A percentile compares a stretch with the other conserved stretches of the same genome.
phyloP scores from a whole-genome alignment of 2,797 vertebrate genomes.

The Nyctalus aviator region DNA sequence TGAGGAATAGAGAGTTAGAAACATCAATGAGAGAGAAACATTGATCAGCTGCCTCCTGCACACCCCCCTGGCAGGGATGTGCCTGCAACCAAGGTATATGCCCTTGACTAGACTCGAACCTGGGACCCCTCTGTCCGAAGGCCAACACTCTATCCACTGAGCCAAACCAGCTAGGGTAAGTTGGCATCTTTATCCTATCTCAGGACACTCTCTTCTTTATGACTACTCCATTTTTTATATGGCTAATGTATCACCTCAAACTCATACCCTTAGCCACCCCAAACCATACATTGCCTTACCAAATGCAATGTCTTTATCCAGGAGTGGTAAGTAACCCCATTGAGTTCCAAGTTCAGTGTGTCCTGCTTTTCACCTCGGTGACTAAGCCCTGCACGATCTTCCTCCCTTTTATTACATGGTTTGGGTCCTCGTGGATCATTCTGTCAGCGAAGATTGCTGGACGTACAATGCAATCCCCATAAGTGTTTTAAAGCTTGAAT shows the following conservation, averaged over 20 bases:
- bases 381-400: neutral
- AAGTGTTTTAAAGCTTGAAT: slow-evolving; percentile 68
- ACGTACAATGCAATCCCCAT: slow-evolving; percentile 40
- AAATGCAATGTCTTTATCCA: neutral
- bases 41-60: too few relatives aligned
- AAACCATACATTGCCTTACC: neutral
- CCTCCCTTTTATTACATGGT: slow-evolving; percentile 55
- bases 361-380: neutral
- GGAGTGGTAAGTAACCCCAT: neutral
- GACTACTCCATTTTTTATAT: neutral
- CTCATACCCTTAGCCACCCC: neutral
- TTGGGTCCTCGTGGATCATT: slow-evolving; percentile 58
- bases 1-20: too few relatives aligned
- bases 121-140: too few relatives aligned
- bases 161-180: neutral
- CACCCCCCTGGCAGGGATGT: too few relatives aligned
- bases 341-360: neutral
- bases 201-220: neutral
- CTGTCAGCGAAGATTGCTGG: slow-evolving; percentile 25
- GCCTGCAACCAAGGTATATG: too few relatives aligned
- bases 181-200: neutral
- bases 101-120: too few relatives aligned
- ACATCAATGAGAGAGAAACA: too few relatives aligned
- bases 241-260: neutral
- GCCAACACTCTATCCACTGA: too few relatives aligned